These are phyloP conservation scores for Steinernema feltiae DNA, from an alignment of 1,140 invertebrate species.

Conservation along the genomic window DNA sequence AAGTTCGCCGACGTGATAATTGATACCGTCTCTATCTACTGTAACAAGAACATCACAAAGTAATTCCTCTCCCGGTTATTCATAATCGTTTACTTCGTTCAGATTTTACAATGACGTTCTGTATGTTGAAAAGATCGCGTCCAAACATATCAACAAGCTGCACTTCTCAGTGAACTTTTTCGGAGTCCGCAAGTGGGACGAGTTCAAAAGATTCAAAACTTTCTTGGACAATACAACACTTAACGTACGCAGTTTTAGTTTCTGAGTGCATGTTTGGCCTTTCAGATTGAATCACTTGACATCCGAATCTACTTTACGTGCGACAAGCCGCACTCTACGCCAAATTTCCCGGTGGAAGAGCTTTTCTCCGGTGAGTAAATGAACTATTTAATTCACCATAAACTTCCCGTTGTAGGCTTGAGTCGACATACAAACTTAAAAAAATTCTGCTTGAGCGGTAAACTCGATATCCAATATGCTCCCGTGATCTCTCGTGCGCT, in stretches of 20 bases:
- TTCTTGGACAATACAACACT: not conserved
- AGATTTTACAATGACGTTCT: not conserved
- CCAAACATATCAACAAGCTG: not conserved
- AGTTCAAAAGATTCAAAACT: not conserved
- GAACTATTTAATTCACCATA: not conserved
- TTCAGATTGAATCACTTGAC: not conserved
- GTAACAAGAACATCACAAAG: not conserved
- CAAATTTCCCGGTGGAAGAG: not conserved
- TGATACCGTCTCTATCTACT: not conserved
- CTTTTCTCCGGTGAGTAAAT: not conserved
- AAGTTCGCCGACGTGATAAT: not conserved
- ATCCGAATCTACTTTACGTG: not conserved
- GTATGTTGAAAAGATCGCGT: not conserved
- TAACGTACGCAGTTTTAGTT: not conserved
- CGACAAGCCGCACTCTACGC: not conserved
- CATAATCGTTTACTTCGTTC: not conserved
- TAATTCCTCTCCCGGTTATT: not conserved
- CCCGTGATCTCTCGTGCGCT: no score
- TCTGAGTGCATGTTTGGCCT: no score
- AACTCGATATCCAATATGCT: no score
- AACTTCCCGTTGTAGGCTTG: not conserved
- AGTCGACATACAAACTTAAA: not conserved
- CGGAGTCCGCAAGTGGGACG: not conserved
- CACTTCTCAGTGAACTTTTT: not conserved
- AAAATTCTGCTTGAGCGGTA: not conserved